These are phyloP conservation scores for Gobius niger DNA, from an alignment of 2,113 vertebrate species.

Conservation along the genomic window DNA sequence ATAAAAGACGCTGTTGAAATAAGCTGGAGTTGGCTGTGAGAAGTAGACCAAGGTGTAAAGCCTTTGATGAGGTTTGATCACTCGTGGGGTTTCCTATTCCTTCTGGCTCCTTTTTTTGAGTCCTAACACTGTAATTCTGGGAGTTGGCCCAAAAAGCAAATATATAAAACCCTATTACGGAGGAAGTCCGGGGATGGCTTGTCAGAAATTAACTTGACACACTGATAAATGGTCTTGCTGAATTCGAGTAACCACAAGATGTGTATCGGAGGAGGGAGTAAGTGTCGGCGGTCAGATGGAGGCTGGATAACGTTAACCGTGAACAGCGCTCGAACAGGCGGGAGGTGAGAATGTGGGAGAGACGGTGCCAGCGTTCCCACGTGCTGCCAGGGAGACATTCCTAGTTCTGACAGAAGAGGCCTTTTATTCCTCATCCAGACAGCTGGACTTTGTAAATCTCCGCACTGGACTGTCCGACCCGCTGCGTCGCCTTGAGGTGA, in stretches of 20 bases:
- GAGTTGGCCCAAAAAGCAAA: slow-evolving; percentile 26
- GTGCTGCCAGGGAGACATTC: slow-evolving; percentile 42
- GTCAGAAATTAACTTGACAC: slow-evolving; percentile 45
- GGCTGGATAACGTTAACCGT: slow-evolving; percentile 16
- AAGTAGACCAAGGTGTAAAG: slow-evolving; percentile 12
- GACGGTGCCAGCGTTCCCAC: slow-evolving; percentile 34
- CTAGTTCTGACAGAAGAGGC: slow-evolving; percentile 21
- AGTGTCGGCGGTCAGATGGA: slow-evolving; percentile 13
- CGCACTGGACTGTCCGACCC: slow-evolving; percentile 27
- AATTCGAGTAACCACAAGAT: slow-evolving; percentile 34
- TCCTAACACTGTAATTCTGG: slow-evolving; percentile 29
- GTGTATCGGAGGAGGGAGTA: slow-evolving; percentile 23
- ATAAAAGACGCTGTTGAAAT: not conserved
- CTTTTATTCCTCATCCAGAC: slow-evolving; percentile 11
- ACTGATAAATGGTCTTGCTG: slow-evolving; percentile 43
- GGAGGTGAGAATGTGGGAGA: slow-evolving; percentile 13
- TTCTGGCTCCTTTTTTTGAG: slow-evolving; percentile 4
- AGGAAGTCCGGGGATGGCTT: slow-evolving; percentile 39
- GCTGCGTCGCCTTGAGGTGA: slow-evolving; percentile 29
- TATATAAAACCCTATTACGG: slow-evolving; percentile 14
- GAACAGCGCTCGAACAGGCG: slow-evolving; percentile 14
- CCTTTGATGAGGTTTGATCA: slow-evolving; percentile 32
- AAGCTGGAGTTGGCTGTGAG: not conserved
- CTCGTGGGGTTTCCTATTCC: slow-evolving; percentile 23
- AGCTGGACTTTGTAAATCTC: slow-evolving; percentile 35